Percentiles rank a stretch among this genome's conserved stretches.
phyloP scores from a whole-genome alignment of 1,140 invertebrate species.

The Sipha flava region DNA sequence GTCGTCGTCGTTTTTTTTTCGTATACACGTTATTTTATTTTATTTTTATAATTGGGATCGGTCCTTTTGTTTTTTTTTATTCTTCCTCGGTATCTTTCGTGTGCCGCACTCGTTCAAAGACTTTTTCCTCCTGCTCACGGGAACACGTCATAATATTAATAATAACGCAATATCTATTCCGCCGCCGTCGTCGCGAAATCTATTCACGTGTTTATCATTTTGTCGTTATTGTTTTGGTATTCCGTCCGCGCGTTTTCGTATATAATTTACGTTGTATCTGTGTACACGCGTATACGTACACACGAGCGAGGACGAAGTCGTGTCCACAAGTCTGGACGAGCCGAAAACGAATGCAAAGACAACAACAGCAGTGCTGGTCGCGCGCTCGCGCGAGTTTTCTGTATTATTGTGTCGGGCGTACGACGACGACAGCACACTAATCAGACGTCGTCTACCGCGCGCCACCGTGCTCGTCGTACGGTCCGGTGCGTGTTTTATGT shows the following conservation, averaged over 20 bases:
- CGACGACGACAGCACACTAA: slow-evolving; percentile 2
- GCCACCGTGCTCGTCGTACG: background rate
- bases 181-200: slow-evolving; percentile 11
- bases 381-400: too few relatives aligned
- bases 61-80: background rate
- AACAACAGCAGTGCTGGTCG: too few relatives aligned
- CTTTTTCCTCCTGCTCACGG: too few relatives aligned
- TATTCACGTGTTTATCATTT: background rate
- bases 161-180: background rate
- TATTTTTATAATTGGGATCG: slow-evolving; percentile 21
- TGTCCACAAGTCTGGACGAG: too few relatives aligned
- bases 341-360: too few relatives aligned
- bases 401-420: too few relatives aligned
- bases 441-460: background rate
- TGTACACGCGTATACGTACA: background rate
- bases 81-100: background rate
- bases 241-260: background rate
- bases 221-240: background rate
- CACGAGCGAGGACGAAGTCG: too few relatives aligned
- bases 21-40: slow-evolving; percentile 1
- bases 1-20: background rate
- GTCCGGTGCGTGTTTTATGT: background rate
- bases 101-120: background rate
- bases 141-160: background rate
- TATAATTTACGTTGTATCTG: background rate